Conservation (phyloP, 1,140 invertebrate species). For the Harlomillsia oculata region DNA sequence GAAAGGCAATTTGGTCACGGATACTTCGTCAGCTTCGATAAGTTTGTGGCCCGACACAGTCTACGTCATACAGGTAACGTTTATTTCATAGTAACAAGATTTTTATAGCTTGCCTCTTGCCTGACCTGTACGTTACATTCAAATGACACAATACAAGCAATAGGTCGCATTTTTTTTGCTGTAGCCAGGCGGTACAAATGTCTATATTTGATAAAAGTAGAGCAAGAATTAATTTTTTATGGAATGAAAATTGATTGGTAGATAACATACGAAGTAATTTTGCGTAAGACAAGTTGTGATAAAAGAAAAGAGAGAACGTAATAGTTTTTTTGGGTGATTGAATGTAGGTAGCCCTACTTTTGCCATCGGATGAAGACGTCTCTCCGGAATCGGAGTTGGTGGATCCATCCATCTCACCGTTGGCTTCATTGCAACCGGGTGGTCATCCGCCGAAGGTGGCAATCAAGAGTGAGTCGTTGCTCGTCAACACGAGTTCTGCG, state of each 20-base stretch:
- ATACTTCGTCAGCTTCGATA: constrained; percentile 23
- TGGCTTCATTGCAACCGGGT: constrained; percentile 11
- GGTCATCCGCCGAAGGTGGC: constrained; percentile 22
- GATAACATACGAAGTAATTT: too few relatives aligned
- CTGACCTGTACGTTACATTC: neutral
- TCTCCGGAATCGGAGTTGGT: neutral
- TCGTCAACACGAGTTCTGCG: constrained; percentile 16
- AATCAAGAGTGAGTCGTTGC: constrained; percentile 9
- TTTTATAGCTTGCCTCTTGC: neutral
- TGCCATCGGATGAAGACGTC: neutral
- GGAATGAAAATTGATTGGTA: too few relatives aligned
- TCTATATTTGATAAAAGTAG: neutral
- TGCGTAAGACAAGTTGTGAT: too few relatives aligned
- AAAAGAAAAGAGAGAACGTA: too few relatives aligned
- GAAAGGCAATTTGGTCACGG: constrained; percentile 29
- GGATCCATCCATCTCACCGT: neutral
- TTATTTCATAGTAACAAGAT: neutral
- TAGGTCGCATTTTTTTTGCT: neutral
- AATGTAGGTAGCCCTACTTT: too few relatives aligned
- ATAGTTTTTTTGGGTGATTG: too few relatives aligned
- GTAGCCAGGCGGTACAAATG: neutral
- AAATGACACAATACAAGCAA: neutral
- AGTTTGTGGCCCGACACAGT: constrained; percentile 27
- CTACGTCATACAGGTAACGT: constrained; percentile 29
- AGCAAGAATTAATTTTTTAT: too few relatives aligned